A percentile compares a stretch with the other conserved stretches of the same genome.
phyloP scores from a whole-genome alignment of 2,888 invertebrate genomes.

The Linyphia triangularis region DNA sequence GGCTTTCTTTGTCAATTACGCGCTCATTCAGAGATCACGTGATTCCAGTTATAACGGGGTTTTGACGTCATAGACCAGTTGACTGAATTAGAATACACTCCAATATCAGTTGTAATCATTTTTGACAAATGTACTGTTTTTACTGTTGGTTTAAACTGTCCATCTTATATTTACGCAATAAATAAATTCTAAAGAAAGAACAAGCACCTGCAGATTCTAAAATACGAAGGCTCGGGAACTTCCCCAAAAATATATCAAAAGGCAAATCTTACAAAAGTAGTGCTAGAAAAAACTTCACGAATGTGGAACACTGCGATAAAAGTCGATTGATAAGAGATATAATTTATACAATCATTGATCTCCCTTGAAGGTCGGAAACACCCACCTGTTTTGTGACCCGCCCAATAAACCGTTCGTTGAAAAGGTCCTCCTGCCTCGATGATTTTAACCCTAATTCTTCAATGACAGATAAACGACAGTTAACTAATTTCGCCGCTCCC shows the following conservation, averaged over 20 bases:
- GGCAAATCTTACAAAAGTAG: neutral
- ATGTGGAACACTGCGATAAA: neutral
- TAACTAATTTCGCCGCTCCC: neutral
- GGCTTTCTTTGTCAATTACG: too few relatives aligned
- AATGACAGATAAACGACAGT: slow-evolving; percentile 22
- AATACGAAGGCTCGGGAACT: too few relatives aligned
- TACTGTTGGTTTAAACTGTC: too few relatives aligned
- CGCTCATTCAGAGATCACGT: too few relatives aligned
- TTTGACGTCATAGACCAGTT: too few relatives aligned
- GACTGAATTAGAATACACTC: too few relatives aligned
- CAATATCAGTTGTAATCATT: too few relatives aligned
- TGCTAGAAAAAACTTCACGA: neutral
- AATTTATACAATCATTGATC: slow-evolving; percentile 21
- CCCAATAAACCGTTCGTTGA: neutral
- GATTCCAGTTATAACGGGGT: too few relatives aligned
- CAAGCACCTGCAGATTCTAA: neutral
- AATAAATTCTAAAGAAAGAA: too few relatives aligned
- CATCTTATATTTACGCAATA: too few relatives aligned
- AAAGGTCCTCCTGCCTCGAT: neutral
- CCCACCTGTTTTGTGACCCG: slow-evolving; percentile 8
- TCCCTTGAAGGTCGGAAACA: slow-evolving; percentile 6
- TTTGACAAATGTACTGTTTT: too few relatives aligned
- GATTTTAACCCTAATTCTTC: slow-evolving; percentile 1
- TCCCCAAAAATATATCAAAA: neutral
- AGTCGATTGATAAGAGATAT: neutral